These are phyloP conservation scores for Delia radicum DNA, from an alignment of 1,140 invertebrate species.

Conservation along the genomic window DNA sequence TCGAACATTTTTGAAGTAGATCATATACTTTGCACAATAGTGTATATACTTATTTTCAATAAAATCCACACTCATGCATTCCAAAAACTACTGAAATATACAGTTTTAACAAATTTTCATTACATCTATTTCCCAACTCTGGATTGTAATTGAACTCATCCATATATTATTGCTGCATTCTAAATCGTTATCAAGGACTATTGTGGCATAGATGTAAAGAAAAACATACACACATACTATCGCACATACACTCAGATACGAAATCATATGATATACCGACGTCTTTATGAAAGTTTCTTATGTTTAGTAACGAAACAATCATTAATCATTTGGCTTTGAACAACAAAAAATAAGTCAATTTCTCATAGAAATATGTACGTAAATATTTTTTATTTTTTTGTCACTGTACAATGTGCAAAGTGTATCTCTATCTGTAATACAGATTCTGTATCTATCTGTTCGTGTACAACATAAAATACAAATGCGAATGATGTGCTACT, in stretches of 20 bases:
- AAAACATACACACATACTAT: background rate
- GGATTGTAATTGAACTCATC: background rate
- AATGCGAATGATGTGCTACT: conserved; percentile 16
- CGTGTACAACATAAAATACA: background rate
- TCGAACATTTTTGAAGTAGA: no score
- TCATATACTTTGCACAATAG: no score
- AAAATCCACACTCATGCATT: no score
- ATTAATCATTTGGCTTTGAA: conserved; percentile 45
- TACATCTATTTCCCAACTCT: background rate
- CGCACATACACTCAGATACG: background rate
- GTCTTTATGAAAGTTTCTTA: background rate
- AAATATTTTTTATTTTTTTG: conserved; percentile 18
- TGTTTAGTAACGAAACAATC: conserved; percentile 33
- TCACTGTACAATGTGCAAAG: conserved; percentile 33
- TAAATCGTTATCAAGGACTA: background rate
- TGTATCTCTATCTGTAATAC: conserved; percentile 26
- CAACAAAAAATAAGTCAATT: conserved; percentile 50
- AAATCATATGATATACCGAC: background rate
- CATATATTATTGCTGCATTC: background rate
- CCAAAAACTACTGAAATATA: no score
- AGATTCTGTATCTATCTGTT: background rate
- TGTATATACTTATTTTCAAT: no score
- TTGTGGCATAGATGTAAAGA: conserved; percentile 1
- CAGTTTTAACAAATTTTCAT: no score
- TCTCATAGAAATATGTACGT: conserved; percentile 49